Evolutionary conservation across 2,797 vertebrate species (phyloP).

Genomic region (Myotis vivesi): DNA sequence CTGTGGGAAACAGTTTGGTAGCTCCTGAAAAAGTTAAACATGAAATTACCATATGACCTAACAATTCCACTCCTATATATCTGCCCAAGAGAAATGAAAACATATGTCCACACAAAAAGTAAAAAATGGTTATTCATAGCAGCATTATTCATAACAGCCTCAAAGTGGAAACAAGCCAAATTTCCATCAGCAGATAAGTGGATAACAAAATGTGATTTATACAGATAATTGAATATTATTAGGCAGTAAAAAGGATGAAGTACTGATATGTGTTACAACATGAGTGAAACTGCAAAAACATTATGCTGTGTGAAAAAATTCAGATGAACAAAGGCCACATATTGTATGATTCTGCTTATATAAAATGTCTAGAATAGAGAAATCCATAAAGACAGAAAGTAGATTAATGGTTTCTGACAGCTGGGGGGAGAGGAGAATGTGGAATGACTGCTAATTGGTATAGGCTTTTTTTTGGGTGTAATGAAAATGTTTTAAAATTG

Average conservation of each 20-base stretch:
- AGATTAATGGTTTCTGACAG: not conserved
- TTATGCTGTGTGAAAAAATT: constrained; percentile 36
- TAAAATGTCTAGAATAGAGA: constrained; percentile 22
- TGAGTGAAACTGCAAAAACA: constrained; percentile 18
- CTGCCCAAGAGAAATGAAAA: constrained; percentile 49
- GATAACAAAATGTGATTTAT: not conserved
- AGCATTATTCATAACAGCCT: not conserved
- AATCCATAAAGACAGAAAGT: constrained; percentile 5
- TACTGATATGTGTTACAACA: not conserved
- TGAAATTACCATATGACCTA: not conserved
- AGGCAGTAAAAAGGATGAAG: constrained; percentile 22
- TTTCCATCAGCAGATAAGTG: not conserved
- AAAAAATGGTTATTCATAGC: not conserved
- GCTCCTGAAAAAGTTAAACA: constrained; percentile 40
- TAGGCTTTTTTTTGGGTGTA: not conserved
- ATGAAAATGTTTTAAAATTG: constrained; percentile 26
- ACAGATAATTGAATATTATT: not conserved
- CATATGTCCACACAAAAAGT: constrained; percentile 5
- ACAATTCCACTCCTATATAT: not conserved
- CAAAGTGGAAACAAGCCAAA: constrained; percentile 23
- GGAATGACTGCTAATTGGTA: not conserved
- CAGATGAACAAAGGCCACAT: not conserved
- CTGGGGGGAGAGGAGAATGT: not conserved
- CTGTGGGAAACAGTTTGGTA: not conserved
- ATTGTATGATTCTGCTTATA: not conserved